A percentile compares a stretch with the other conserved stretches of the same genome.
These are phyloP conservation scores for Ochropleura plecta DNA, from an alignment of 2,888 invertebrate species.

Conservation along the genomic window DNA sequence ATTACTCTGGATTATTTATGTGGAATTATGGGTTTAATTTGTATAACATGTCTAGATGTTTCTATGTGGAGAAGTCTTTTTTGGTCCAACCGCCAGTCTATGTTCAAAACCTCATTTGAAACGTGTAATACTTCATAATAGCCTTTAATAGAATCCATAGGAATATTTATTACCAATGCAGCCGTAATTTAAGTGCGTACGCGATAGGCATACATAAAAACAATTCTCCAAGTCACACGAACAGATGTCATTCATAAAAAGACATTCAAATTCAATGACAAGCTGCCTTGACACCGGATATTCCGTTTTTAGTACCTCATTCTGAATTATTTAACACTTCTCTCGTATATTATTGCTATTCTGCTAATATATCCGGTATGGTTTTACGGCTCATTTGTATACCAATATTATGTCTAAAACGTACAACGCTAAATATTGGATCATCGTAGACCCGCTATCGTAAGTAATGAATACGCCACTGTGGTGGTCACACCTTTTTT, in stretches of 20 bases:
- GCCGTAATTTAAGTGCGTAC: constrained; percentile 38
- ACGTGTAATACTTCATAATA: neutral
- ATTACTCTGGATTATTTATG: constrained; percentile 35
- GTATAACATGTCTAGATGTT: constrained; percentile 3
- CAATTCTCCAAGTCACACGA: constrained; percentile 29
- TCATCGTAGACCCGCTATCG: neutral
- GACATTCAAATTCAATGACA: constrained; percentile 67
- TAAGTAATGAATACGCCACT: neutral
- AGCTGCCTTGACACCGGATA: constrained; percentile 64
- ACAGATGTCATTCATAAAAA: constrained; percentile 54
- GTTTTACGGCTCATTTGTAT: constrained; percentile 4
- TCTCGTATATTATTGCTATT: constrained; percentile 55
- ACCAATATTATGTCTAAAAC: neutral
- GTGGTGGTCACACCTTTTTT: too few species aligned
- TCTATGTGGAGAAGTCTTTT: neutral
- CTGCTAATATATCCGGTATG: constrained; percentile 1
- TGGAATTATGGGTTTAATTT: constrained; percentile 14
- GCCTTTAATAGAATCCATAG: constrained; percentile 26
- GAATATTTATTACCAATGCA: constrained; percentile 37
- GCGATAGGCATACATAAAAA: constrained; percentile 33
- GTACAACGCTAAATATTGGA: neutral
- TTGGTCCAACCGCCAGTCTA: neutral
- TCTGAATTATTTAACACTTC: constrained; percentile 59
- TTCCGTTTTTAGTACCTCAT: constrained; percentile 65
- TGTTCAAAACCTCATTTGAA: constrained; percentile 9